Base-by-base conservation (phyloP, 30 jellyfish, hydroid and myxozoan species). In the Euphysa ruthae region DNA sequence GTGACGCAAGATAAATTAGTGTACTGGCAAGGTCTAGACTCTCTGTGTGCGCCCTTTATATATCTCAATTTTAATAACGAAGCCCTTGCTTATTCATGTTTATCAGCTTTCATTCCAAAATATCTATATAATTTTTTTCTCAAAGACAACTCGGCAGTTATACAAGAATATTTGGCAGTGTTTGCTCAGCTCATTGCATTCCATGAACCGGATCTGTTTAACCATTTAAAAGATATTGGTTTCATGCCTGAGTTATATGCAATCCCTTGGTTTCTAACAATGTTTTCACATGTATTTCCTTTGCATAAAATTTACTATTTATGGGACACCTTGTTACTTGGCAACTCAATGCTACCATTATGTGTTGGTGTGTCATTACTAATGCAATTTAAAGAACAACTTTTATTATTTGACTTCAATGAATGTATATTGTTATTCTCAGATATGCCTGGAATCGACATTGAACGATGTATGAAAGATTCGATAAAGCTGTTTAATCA, bases 21-120 rank as follows among this genome's bases (percentile, higher is more conserved):
- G 24, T 90, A 90, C 74, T 90, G 99, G 99, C 99, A 90, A 82
- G 99, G 99, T 14, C 64, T 88, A 26, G 97, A 88, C 32, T 88
- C 97, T 4, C 68, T 88, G 43, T 79, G 83, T 0, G 97, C 94
- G 0, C 97, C 97, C 1, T 88, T 88, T 69, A 23, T 88, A 35
- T 46, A 82, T 4, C 78, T 88, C 50, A 79, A 88, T 38, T 88
- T 88, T 61, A 88, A 88, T 28, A 73, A 88, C 55, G 97, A 88
- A 62, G 94, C 96, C 24, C 65, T 86, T 49, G 96, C 96, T 0
- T 86, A 63, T 65, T 85, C 94, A 18, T 86, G 93, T 4, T 46
- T 86, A 79, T 31, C 86, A 0, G 96, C 96, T 4, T 86, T 86
- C 63, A 79, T 86, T 21, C 93, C 96, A 30, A 72, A 73, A 52